These are phyloP conservation scores for Ornithorhynchus anatinus DNA, from an alignment of 2,113 vertebrate species.

Conservation along the genomic window DNA sequence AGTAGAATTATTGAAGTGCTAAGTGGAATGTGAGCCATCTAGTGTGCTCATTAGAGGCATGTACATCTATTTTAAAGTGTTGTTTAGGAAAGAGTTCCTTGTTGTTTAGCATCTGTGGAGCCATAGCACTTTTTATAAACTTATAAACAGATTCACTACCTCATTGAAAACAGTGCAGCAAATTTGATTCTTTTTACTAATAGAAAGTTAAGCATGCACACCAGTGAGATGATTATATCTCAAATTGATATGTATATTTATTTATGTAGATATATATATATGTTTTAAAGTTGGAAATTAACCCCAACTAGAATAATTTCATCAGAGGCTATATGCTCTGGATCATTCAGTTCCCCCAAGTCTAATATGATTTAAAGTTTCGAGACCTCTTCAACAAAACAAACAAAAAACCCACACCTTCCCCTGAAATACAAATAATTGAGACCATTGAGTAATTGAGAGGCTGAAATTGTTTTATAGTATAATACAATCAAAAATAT, in stretches of 20 bases:
- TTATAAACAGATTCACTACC: neutral
- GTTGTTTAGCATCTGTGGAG: neutral
- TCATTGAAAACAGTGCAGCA: neutral
- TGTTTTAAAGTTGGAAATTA: slow-evolving; percentile 3
- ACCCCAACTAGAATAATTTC: neutral
- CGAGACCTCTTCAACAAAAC: too few species aligned
- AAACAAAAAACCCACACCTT: too few species aligned
- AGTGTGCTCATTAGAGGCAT: slow-evolving; percentile 40
- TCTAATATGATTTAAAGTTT: too few species aligned
- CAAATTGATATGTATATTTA: too few species aligned
- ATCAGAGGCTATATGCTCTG: too few species aligned
- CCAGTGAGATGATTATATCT: neutral
- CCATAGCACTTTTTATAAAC: neutral
- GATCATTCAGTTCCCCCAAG: too few species aligned
- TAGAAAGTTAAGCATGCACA: neutral
- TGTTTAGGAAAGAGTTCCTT: neutral
- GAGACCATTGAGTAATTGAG: too few species aligned
- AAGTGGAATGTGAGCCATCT: slow-evolving; percentile 46
- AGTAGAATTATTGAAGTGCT: neutral
- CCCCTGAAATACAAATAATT: too few species aligned
- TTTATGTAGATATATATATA: neutral
- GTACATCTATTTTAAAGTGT: slow-evolving; percentile 14
- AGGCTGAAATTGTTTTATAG: too few species aligned
- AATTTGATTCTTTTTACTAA: too few species aligned
- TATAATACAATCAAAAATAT: too few species aligned